Conservation (phyloP, 2,113 vertebrate genomes). For the Uropsilus gracilis region DNA sequence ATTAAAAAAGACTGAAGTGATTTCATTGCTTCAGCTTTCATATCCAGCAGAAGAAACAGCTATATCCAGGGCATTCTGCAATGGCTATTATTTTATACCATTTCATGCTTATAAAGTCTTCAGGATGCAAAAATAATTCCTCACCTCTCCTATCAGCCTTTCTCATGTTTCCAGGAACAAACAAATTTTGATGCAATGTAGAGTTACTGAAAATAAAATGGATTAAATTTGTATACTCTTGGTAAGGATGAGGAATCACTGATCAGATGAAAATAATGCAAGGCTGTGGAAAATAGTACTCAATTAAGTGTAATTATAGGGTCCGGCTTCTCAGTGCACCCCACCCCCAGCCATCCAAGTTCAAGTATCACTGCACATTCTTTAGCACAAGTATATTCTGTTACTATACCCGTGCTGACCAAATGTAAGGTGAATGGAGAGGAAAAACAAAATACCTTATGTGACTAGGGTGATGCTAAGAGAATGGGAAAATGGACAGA, state of each 20-base stretch:
- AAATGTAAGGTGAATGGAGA: neutral
- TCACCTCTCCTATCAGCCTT: neutral
- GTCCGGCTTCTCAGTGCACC: neutral
- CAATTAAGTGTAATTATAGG: neutral
- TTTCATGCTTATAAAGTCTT: slow-evolving; percentile 10
- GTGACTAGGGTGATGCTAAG: neutral
- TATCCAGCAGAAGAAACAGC: neutral
- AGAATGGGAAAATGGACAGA: neutral
- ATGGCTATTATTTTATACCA: slow-evolving; percentile 20
- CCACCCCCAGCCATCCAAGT: neutral
- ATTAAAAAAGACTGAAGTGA: neutral
- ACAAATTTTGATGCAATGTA: neutral
- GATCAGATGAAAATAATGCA: neutral
- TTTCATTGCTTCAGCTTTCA: neutral
- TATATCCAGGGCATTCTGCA: neutral
- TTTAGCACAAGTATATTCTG: neutral
- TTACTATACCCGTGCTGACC: neutral
- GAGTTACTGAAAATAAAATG: neutral
- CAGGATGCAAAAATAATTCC: slow-evolving; percentile 40
- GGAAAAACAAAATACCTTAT: neutral
- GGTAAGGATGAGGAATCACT: neutral
- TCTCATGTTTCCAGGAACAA: slow-evolving; percentile 31
- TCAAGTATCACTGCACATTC: neutral
- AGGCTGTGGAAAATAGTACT: neutral
- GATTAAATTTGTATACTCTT: neutral